phyloP scores from a whole-genome alignment of 2,888 invertebrate genomes.

The Candidula unifasciata region DNA sequence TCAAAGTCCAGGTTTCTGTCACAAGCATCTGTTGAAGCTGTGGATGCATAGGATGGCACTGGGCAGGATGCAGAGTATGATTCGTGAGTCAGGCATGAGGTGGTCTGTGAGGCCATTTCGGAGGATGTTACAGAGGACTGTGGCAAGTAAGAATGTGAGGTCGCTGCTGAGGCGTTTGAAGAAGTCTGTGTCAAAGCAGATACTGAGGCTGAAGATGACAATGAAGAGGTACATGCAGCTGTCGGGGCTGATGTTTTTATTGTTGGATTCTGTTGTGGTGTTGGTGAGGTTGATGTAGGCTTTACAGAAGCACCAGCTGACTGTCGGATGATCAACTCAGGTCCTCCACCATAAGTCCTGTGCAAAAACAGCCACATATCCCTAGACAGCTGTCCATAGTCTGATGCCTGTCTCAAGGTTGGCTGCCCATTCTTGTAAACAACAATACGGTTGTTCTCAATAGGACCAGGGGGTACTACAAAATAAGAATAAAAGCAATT shows the following conservation, averaged over 20 bases:
- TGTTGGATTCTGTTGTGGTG: constrained; percentile 23
- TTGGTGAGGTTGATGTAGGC: constrained; percentile 40
- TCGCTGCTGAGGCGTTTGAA: constrained; percentile 30
- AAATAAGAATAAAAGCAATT: constrained; percentile 37
- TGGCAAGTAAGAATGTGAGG: constrained; percentile 41
- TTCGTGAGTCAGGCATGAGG: neutral
- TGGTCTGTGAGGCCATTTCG: constrained; percentile 14
- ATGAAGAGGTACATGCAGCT: constrained; percentile 31
- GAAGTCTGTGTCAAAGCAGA: constrained; percentile 25
- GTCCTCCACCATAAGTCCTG: constrained; percentile 92
- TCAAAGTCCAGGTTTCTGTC: neutral
- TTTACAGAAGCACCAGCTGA: constrained; percentile 46
- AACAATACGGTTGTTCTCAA: constrained; percentile 89
- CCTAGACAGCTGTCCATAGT: constrained; percentile 85
- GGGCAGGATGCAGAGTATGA: constrained; percentile 11
- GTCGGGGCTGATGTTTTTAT: constrained; percentile 6
- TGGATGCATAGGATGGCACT: neutral
- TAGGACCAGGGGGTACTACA: constrained; percentile 88
- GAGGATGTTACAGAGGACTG: constrained; percentile 27
- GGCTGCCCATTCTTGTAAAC: constrained; percentile 70
- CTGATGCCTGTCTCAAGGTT: constrained; percentile 71
- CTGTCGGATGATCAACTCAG: constrained; percentile 82
- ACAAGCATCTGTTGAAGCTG: constrained; percentile 29
- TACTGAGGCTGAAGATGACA: constrained; percentile 40
- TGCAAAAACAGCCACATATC: constrained; percentile 92